Base-by-base conservation (phyloP, 2,888 invertebrate genomes). In the Argyra leucocephala region DNA sequence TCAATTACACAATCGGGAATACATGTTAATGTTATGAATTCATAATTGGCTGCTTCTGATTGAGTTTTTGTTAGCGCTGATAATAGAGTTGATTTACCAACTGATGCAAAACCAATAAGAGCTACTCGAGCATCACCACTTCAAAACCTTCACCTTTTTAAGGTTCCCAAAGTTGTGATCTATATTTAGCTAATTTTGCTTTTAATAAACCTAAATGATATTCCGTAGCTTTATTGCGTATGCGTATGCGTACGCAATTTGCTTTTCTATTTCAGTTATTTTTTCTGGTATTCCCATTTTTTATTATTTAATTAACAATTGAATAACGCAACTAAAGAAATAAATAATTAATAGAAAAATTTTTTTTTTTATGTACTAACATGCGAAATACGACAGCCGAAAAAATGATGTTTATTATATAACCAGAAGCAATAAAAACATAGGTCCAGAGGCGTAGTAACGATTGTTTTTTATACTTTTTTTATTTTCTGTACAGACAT, bases 221-320 rank as follows among this genome's bases (percentile, higher is more conserved):
- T 80, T 99, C 99, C 73, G 99, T 99, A 9, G 98, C 98, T 99
- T 81, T 99, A 99, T 78, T 99, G 99, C 22, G 99, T 99, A 72
- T 96, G 85, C 99, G 78, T 99, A 99, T 22, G 99, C 99, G 72
- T 96, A 85, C 21, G 95, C 92, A 70, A 99, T 99, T 87, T 99
- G 99, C 76, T 89, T 91, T 79, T 99, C 99, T 70, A 99, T 97
- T 84, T 99, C 98, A 6, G 94, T 89, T 80, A 99, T 99, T 85
- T 96, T 98, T 76, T 99, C 99, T 70, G 99, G 82, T 78, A 99
- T 98, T 73, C 99, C 99, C 99, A 99, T 99, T 66, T 71, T 75
- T 24, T 15, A 9, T 26, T 61, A 6, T n/a, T 57, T 26, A 31
- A 31, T 31, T 31, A 12, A 31, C 2, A 31, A 31, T 31, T 10